Percentiles rank a stretch among this genome's conserved stretches.
Evolutionary conservation across 2,888 invertebrate genomes (phyloP).

Genomic region (Euspilapteryx auroguttella): DNA sequence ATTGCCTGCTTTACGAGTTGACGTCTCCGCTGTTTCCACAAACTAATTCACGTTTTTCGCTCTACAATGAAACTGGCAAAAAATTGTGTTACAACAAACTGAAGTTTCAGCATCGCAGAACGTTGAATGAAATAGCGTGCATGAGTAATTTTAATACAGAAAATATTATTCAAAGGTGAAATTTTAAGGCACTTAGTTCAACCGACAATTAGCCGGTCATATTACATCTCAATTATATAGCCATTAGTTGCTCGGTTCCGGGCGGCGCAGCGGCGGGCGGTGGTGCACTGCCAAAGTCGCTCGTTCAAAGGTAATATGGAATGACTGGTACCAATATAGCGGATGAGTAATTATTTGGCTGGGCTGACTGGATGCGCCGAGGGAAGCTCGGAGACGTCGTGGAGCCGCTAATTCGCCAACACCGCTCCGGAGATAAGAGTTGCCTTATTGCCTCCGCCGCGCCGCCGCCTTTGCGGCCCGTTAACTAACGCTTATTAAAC

Average conservation of each 20-base stretch:
- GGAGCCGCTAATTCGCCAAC: slow-evolving; percentile 22
- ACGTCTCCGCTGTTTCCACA: slow-evolving; percentile 10
- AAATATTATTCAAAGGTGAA: too few relatives aligned
- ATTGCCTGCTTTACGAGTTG: slow-evolving; percentile 28
- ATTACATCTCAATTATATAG: slow-evolving; percentile 4
- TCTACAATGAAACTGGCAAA: too few relatives aligned
- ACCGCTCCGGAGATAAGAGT: slow-evolving; percentile 46
- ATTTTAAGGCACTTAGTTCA: not conserved
- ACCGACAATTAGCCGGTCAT: slow-evolving; percentile 3
- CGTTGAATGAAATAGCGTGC: too few relatives aligned
- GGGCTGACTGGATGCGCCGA: slow-evolving; percentile 12
- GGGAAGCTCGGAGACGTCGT: slow-evolving; percentile 8
- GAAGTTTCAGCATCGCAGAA: too few relatives aligned
- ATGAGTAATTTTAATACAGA: too few relatives aligned
- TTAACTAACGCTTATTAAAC: slow-evolving; percentile 60
- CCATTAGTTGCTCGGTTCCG: slow-evolving; percentile 1
- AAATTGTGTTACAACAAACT: too few relatives aligned
- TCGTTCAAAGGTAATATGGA: slow-evolving; percentile 13
- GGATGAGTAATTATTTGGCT: slow-evolving; percentile 16
- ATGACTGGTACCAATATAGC: slow-evolving; percentile 14
- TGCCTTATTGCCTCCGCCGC: slow-evolving; percentile 42
- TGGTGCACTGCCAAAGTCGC: slow-evolving; percentile 1
- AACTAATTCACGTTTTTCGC: slow-evolving; percentile 3
- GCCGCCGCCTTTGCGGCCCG: slow-evolving; percentile 20
- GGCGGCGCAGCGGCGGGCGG: not conserved